Evolutionary conservation across 1,140 invertebrate species (phyloP).

Genomic region (Cyphomyrmex costatus): DNA sequence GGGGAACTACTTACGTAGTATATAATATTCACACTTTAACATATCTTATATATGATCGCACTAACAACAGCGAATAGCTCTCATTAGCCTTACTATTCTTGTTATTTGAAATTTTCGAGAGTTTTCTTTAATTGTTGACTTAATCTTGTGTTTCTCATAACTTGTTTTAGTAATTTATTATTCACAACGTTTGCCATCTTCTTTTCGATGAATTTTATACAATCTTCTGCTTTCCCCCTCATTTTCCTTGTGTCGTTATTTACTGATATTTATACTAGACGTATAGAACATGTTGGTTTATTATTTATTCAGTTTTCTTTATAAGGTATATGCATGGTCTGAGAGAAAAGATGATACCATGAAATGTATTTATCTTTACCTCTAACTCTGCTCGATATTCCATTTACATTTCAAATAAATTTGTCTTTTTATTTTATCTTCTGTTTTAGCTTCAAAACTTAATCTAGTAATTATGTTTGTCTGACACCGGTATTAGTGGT

Average conservation of each 20-base stretch:
- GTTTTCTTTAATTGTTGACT: too few relatives aligned
- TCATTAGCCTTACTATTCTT: too few relatives aligned
- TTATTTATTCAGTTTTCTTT: not conserved
- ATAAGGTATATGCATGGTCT: not conserved
- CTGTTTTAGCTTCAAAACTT: not conserved
- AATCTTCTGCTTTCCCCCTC: not conserved
- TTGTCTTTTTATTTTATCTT: not conserved
- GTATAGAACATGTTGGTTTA: not conserved
- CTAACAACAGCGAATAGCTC: too few relatives aligned
- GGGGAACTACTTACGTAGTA: too few relatives aligned
- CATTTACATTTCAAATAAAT: not conserved
- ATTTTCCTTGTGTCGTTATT: conserved; percentile 1
- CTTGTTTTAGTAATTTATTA: conserved; percentile 27
- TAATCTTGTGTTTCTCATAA: conserved; percentile 48
- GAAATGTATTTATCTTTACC: not conserved
- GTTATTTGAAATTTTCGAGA: too few relatives aligned
- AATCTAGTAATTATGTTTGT: not conserved
- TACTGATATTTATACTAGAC: too few relatives aligned
- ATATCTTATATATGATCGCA: too few relatives aligned
- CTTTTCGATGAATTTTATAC: not conserved
- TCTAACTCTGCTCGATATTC: not conserved
- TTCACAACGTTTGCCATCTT: not conserved
- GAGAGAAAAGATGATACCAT: not conserved
- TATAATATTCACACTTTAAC: too few relatives aligned
- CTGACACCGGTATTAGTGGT: not conserved